Base-by-base conservation (phyloP, 1,140 invertebrate genomes). In the Lordiphosa stackelbergi region DNA sequence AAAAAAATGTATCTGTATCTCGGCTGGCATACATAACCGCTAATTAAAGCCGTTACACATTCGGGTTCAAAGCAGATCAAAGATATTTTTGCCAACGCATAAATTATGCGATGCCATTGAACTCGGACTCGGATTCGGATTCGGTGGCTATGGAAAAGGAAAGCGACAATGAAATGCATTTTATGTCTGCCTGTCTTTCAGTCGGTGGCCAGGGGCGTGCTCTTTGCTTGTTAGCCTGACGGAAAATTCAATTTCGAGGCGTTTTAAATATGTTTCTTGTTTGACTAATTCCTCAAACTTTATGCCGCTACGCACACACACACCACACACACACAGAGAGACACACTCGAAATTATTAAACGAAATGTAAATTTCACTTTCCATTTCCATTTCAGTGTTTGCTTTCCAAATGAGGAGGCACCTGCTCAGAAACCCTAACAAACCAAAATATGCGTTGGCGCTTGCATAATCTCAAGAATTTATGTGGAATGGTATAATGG, bases 291-390 rank as follows among this genome's bases (percentile, higher is more conserved):
- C 68, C 63, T 68, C 66, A 79, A 66, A 75, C 75, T 79, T 75
- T 75, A 83, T 75, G 72, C 66, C 57, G 61, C 74, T 45, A 56
- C 74, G 74, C 71, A 68, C 70, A 57, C 37, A 47, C 45, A 48
- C n/a, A n/a, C n/a, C n/a, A n/a, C 71, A 68, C 70, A 57, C 37
- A 47, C 45, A 48, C 46, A 36, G 8, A 37, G n/a, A 31, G 5
- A 19, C 28, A 48, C 34, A 49, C 47, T 71, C 46, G 34, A 83
- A 75, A 81, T 83, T 81, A 75, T 72, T 83, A 83, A 81, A 81
- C 75, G 66, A 75, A 72, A 81, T 81, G 71, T 83, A 75, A 81
- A 79, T 79, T 79, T 79, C 75, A 79, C 73, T 72, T 83, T 81
- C 75, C 75, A 71, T 72, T 83, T 81, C 75, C 75, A 71, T 83